phyloP scores from a whole-genome alignment of 2,797 vertebrate genomes.

The Pseudocheirus occidentalis region DNA sequence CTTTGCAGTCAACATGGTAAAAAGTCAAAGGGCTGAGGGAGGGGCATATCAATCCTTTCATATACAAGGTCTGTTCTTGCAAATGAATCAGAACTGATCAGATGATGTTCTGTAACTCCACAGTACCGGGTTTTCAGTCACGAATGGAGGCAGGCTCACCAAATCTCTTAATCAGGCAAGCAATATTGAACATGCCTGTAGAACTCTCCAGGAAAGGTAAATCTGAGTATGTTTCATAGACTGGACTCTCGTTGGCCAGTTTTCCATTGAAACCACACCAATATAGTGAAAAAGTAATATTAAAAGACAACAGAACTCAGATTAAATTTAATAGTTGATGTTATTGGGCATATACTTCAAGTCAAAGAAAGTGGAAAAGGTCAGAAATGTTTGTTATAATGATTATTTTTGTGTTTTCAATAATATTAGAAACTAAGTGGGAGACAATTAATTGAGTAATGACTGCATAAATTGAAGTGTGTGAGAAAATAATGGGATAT shows the following conservation, averaged over 20 bases:
- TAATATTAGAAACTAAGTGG: neutral
- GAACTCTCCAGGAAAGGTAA: neutral
- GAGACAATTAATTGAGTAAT: neutral
- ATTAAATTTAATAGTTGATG: neutral
- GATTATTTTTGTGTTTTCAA: neutral
- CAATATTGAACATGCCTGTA: neutral
- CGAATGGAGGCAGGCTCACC: neutral
- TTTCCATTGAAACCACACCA: neutral
- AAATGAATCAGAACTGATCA: neutral
- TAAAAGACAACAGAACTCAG: neutral
- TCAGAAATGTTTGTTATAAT: neutral
- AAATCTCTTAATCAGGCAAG: neutral
- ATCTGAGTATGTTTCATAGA: neutral
- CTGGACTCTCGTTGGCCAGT: neutral
- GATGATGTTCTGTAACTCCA: neutral
- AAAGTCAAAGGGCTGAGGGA: neutral
- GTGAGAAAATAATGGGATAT: neutral
- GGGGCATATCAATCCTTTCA: neutral
- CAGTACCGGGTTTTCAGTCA: neutral
- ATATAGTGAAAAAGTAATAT: neutral
- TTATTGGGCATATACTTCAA: neutral
- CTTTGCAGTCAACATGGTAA: neutral
- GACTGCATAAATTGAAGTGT: neutral
- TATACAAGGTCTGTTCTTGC: neutral
- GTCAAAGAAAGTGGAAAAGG: neutral